phyloP scores from a whole-genome alignment of 2,888 invertebrate genomes.

The Lycocerus yunnanus region DNA sequence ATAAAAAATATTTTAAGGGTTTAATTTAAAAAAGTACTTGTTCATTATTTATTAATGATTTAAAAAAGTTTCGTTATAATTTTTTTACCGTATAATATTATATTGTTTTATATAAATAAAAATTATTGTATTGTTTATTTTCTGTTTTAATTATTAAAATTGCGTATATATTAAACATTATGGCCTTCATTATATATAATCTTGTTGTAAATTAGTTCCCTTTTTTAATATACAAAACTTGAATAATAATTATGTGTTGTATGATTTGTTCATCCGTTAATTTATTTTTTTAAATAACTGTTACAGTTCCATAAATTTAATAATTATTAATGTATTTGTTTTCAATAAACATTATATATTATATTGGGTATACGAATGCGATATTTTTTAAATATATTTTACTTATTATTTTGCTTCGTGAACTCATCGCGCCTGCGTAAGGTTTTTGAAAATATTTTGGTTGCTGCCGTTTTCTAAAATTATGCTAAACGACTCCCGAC shows the following conservation, averaged over 20 bases:
- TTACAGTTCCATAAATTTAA: background rate
- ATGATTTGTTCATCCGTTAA: background rate
- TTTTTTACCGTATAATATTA: background rate
- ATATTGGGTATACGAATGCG: no score
- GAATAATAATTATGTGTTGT: background rate
- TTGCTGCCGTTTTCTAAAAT: no score
- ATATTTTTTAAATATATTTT: no score
- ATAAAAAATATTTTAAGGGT: background rate
- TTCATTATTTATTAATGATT: background rate
- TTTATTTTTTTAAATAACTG: background rate
- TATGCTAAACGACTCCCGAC: no score
- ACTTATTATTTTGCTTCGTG: no score
- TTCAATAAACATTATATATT: no score
- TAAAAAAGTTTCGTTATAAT: background rate
- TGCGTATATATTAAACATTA: background rate
- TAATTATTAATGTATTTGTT: no score
- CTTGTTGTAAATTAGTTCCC: background rate
- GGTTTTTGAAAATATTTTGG: no score
- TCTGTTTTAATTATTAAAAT: background rate
- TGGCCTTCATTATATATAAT: background rate
- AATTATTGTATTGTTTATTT: background rate
- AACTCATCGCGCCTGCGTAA: no score
- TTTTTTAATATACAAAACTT: background rate
- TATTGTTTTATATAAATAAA: no score
- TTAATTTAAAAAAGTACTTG: background rate